A percentile compares a stretch with the other conserved stretches of the same genome.
These are phyloP conservation scores for Xylota sylvarum DNA, from an alignment of 2,888 invertebrate species.

Conservation along the genomic window DNA sequence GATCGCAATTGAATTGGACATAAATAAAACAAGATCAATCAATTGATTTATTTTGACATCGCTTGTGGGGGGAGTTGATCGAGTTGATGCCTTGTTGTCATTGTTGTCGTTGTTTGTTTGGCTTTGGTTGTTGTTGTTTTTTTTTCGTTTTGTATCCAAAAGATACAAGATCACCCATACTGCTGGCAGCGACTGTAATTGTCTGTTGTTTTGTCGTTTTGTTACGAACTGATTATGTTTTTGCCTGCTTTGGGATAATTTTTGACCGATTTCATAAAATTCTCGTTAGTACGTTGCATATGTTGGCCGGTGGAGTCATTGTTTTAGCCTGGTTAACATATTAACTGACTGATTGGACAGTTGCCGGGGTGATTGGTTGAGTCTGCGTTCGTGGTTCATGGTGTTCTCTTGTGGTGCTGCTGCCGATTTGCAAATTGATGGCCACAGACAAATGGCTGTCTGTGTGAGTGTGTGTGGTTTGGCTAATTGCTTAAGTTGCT, in stretches of 20 bases:
- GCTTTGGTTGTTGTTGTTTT: conserved; percentile 4
- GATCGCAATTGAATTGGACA: conserved; percentile 82
- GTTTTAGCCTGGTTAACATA: conserved; percentile 74
- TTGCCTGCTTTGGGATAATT: conserved; percentile 73
- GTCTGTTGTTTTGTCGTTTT: conserved; percentile 52
- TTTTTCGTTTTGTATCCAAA: conserved; percentile 55
- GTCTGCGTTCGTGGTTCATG: conserved; percentile 35
- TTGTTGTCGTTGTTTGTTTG: conserved; percentile 45
- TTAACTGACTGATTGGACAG: conserved; percentile 76
- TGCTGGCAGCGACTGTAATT: conserved; percentile 50
- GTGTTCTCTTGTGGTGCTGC: conserved; percentile 53
- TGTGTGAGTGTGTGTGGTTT: conserved; percentile 67
- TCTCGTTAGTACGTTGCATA: conserved; percentile 64
- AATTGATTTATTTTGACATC: conserved; percentile 85
- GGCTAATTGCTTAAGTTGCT: conserved; percentile 74
- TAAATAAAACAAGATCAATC: conserved; percentile 85
- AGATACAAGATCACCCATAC: conserved; percentile 65
- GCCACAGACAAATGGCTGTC: conserved; percentile 64
- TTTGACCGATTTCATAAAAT: conserved; percentile 72
- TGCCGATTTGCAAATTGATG: conserved; percentile 75
- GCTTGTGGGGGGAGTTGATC: conserved; percentile 42
- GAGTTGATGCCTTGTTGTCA: conserved; percentile 68
- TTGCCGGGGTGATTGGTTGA: conserved; percentile 69
- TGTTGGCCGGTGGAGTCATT: conserved; percentile 47
- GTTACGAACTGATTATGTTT: conserved; percentile 67